Conservation (phyloP, 2,797 vertebrate species). For the Philypnodon macrostomus region DNA sequence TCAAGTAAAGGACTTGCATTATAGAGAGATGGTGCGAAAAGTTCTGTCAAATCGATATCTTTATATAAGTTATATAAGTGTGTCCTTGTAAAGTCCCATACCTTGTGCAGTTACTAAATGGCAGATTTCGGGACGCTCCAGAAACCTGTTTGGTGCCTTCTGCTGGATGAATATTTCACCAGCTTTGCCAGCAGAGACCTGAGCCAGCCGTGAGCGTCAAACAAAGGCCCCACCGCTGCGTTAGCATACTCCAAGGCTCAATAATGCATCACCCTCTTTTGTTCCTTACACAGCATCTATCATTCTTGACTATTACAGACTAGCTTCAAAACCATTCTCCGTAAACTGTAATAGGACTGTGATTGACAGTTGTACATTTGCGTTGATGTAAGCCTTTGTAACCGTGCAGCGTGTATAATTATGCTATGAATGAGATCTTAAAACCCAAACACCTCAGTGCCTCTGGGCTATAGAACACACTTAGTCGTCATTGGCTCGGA, state of each 20-base stretch:
- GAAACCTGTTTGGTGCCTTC: slow-evolving; percentile 19
- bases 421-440: slow-evolving; percentile 50
- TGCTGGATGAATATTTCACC: slow-evolving; percentile 57
- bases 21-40: too few species aligned
- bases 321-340: slow-evolving; percentile 52
- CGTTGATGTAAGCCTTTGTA: slow-evolving; percentile 18
- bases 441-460: slow-evolving; percentile 60
- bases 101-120: slow-evolving; percentile 5
- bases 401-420: slow-evolving; percentile 37
- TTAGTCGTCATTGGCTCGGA: slow-evolving; percentile 62
- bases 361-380: slow-evolving; percentile 43
- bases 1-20: too few species aligned
- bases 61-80: too few species aligned
- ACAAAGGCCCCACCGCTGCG: slow-evolving; percentile 59
- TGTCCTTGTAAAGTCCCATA: slow-evolving; percentile 6
- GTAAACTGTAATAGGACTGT: slow-evolving; percentile 59
- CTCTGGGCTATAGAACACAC: slow-evolving; percentile 56
- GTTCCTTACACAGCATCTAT: slow-evolving; percentile 64
- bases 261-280: slow-evolving; percentile 68
- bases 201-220: slow-evolving; percentile 42
- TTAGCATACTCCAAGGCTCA: slow-evolving; percentile 57
- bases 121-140: slow-evolving; percentile 14
- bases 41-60: too few species aligned
- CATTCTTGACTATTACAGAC: slow-evolving; percentile 51
- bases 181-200: slow-evolving; percentile 35